phyloP scores from a whole-genome alignment of 2,888 invertebrate species.

The Pyrrhia umbra region DNA sequence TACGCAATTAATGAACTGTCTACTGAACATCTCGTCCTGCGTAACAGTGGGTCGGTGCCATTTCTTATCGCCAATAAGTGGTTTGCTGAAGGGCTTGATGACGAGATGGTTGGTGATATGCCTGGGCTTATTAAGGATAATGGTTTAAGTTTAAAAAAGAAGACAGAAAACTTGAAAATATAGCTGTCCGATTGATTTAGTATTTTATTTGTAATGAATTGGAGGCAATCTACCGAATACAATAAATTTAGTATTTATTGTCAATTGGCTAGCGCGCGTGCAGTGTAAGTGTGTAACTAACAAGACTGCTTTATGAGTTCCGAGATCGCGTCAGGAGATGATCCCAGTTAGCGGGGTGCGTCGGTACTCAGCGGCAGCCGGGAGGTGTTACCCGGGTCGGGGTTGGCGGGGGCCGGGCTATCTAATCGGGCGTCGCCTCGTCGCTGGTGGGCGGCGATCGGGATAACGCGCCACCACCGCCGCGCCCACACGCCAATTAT shows the following conservation, averaged over 20 bases:
- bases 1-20: conserved; percentile 84
- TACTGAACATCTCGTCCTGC: conserved; percentile 72
- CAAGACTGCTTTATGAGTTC: conserved; percentile 68
- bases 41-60: conserved; percentile 76
- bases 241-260: conserved; percentile 57
- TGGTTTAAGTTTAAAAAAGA: conserved; percentile 31
- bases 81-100: conserved; percentile 59
- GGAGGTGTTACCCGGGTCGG: conserved; percentile 79
- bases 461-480: conserved; percentile 83
- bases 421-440: conserved; percentile 86
- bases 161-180: not conserved
- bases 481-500: conserved; percentile 90
- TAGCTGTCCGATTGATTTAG: conserved; percentile 40
- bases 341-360: conserved; percentile 63
- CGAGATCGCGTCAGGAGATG: conserved; percentile 68
- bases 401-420: conserved; percentile 80
- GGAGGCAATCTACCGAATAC: conserved; percentile 24
- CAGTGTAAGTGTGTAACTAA: conserved; percentile 59
- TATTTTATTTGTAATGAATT: conserved; percentile 34
- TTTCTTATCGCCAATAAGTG: conserved; percentile 83
- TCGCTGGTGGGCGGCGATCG: conserved; percentile 88
- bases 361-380: conserved; percentile 65
- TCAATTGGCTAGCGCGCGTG: conserved; percentile 49
- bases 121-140: conserved; percentile 40
- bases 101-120: conserved; percentile 23